Base-by-base conservation (phyloP, 2,797 vertebrate species). In the Triplophysa bombifrons region DNA sequence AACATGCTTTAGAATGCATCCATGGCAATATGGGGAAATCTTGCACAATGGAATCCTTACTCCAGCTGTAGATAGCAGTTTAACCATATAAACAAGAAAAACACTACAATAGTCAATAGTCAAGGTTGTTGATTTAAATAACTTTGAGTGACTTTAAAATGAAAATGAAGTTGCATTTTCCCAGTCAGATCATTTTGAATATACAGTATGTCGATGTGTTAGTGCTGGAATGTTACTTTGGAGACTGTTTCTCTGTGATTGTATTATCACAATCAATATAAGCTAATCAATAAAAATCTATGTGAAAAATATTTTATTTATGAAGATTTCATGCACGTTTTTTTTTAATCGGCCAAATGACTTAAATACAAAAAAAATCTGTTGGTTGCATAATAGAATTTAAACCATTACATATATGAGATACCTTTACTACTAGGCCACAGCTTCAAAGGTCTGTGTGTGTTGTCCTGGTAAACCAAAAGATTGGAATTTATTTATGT, bases 1-100 rank as follows among this genome's bases (percentile, higher is more conserved):
- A 86, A 76, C 76, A 85, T 85, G 86, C 88, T 86, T 83, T 87
- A 89, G 84, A 87, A 91, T 84, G 74, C 88, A 85, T 88, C 88
- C 88, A 79, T 89, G 70, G 27, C 69, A 53, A 87, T 86, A 65
- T 88, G 89, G 90, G 90, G 85, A 76, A 88, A 88, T 87, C 19
- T 41, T 83, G 87, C 75, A 85, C 86, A 84, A 85, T 76, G 89
- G 86, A 88, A 86, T 84, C 9, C 50, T 79, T 58, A 84, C 85
- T 86, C 86, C 85, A 75, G 78, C 82, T 83, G 76, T 83, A 78
- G 82, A 79, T 82, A 80, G 78, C n/a, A 51, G 75, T 71, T 58
- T 50, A 84, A 86, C 86, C 63, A 72, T 64, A 86, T 69, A 77
- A 83, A 30, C 41, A 27, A 41, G 1, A 65, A 51, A 41, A 20